These are phyloP conservation scores for Acleris emargana DNA, from an alignment of 2,888 invertebrate genomes.

Conservation along the genomic window DNA sequence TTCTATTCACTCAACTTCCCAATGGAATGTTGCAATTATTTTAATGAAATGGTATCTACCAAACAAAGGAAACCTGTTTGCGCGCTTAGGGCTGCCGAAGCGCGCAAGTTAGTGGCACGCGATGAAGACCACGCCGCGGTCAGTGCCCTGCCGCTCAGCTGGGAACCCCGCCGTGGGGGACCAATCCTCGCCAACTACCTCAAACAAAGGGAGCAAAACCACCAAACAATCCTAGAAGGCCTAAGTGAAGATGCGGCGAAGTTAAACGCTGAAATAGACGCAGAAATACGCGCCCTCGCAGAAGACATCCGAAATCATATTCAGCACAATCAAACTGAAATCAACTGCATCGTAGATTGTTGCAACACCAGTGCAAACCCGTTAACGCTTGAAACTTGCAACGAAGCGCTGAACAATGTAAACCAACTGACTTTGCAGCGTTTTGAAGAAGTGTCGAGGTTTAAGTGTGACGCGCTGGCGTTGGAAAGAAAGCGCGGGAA, in stretches of 20 bases:
- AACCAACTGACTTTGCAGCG: conserved; percentile 47
- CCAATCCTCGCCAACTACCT: conserved; percentile 62
- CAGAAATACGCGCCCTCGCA: conserved; percentile 55
- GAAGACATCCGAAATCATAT: conserved; percentile 57
- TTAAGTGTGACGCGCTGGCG: conserved; percentile 55
- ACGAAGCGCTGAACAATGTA: conserved; percentile 51
- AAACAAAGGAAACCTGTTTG: too few species aligned
- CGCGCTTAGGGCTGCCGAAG: too few species aligned
- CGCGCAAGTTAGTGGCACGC: too few species aligned
- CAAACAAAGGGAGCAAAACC: conserved; percentile 55
- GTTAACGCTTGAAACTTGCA: conserved; percentile 44
- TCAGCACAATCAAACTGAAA: conserved; percentile 56
- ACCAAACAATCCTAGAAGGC: conserved; percentile 49
- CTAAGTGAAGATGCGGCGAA: conserved; percentile 48
- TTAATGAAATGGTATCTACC: too few species aligned
- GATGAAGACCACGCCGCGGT: conserved; percentile 62
- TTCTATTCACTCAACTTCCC: too few species aligned
- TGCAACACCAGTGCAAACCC: conserved; percentile 34
- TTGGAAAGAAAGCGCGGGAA: conserved; percentile 65
- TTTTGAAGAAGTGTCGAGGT: conserved; percentile 51
- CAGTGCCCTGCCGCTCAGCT: conserved; percentile 56
- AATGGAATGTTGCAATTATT: too few species aligned
- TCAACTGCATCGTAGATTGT: conserved; percentile 54
- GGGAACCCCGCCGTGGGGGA: conserved; percentile 62
- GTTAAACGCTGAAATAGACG: conserved; percentile 57